Percentiles rank a stretch among this genome's conserved stretches.
phyloP scores from a whole-genome alignment of 2,888 invertebrate species.

The Adelognathus sp. region DNA sequence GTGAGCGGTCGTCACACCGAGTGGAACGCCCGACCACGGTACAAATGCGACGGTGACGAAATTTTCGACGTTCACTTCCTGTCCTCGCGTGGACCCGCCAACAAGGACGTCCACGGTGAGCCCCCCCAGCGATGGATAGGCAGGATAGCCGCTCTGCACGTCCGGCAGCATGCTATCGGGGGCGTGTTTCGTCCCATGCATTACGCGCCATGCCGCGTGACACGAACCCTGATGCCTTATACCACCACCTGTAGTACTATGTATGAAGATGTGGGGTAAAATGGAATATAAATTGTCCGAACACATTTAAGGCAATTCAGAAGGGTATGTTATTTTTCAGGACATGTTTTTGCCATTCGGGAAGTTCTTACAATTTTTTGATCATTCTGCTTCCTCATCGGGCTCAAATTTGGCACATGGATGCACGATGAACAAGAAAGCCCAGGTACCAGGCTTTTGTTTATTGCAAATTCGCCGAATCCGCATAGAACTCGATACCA shows the following conservation, averaged over 20 bases:
- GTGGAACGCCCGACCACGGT: slow-evolving; percentile 26
- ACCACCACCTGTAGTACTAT: background rate
- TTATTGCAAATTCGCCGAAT: slow-evolving; percentile 64
- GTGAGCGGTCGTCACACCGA: slow-evolving; percentile 36
- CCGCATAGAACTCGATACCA: slow-evolving; percentile 11
- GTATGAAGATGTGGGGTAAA: too few relatives aligned
- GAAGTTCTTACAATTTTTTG: too few relatives aligned
- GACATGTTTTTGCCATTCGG: too few relatives aligned
- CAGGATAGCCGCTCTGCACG: slow-evolving; percentile 18
- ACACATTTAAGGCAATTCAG: too few relatives aligned
- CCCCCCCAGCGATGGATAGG: slow-evolving; percentile 4
- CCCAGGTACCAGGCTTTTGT: slow-evolving; percentile 59
- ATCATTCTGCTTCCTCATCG: too few relatives aligned
- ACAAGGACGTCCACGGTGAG: slow-evolving; percentile 30
- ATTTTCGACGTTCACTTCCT: slow-evolving; percentile 58
- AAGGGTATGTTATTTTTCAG: too few relatives aligned
- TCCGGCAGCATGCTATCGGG: slow-evolving; percentile 31
- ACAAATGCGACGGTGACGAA: slow-evolving; percentile 39
- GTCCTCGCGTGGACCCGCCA: slow-evolving; percentile 3
- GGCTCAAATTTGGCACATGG: too few relatives aligned
- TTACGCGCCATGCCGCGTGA: slow-evolving; percentile 57
- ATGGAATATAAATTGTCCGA: too few relatives aligned
- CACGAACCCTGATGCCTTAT: slow-evolving; percentile 54
- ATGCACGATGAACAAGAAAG: slow-evolving; percentile 43
- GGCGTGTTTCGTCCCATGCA: slow-evolving; percentile 48